Conservation (phyloP, 30 jellyfish, hydroid and myxozoan species). For the Catostylus mosaicus region DNA sequence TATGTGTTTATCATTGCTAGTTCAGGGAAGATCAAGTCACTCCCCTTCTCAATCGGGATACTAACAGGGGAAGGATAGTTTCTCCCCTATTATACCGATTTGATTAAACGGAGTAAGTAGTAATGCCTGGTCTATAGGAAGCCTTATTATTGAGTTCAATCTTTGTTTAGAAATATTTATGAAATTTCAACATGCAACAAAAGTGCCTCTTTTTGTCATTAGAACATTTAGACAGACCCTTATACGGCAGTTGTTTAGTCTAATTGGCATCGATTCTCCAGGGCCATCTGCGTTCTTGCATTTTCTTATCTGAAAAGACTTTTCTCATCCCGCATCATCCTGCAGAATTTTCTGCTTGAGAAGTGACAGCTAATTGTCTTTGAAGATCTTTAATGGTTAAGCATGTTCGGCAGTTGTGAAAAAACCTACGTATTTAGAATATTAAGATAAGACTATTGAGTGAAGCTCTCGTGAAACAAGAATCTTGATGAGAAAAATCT, state of each 20-base stretch:
- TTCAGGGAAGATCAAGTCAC: too few relatives aligned
- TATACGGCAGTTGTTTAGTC: not conserved
- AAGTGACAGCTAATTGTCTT: conserved; percentile 38
- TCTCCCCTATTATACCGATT: too few relatives aligned
- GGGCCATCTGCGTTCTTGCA: conserved; percentile 32
- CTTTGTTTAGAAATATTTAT: too few relatives aligned
- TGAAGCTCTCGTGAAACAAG: conserved; percentile 6
- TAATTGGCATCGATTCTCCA: conserved; percentile 1
- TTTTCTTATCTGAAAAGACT: conserved; percentile 23
- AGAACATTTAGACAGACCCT: not conserved
- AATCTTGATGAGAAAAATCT: conserved; percentile 10
- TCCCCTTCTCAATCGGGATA: too few relatives aligned
- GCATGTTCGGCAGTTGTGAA: conserved; percentile 29
- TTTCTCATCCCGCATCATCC: conserved; percentile 12
- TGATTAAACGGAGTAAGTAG: too few relatives aligned
- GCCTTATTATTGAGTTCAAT: too few relatives aligned
- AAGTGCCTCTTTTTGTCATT: too few relatives aligned
- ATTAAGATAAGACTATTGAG: conserved; percentile 15
- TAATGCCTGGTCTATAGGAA: too few relatives aligned
- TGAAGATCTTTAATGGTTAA: conserved; percentile 4
- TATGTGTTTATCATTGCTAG: too few relatives aligned
- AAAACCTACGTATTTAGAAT: conserved; percentile 38
- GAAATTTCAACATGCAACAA: too few relatives aligned
- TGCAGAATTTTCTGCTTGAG: conserved; percentile 21
- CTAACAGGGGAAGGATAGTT: too few relatives aligned